phyloP scores from a whole-genome alignment of 2,888 invertebrate species.

The Maniola hyperantus region DNA sequence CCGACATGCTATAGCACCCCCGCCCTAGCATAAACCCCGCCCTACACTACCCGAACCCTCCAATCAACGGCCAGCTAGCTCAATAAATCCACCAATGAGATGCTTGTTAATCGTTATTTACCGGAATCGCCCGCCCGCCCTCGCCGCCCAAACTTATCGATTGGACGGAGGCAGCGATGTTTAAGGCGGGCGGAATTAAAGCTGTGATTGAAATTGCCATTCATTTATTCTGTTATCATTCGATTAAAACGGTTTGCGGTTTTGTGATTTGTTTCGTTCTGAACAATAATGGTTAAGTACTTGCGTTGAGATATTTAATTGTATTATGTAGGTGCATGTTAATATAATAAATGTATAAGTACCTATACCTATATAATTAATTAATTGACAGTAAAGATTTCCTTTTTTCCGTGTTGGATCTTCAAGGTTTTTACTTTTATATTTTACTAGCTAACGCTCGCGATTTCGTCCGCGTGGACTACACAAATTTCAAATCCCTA shows the following conservation, averaged over 20 bases:
- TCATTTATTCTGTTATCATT: conserved; percentile 51
- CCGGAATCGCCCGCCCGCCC: conserved; percentile 69
- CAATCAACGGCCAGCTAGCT: conserved; percentile 46
- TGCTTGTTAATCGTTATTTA: conserved; percentile 73
- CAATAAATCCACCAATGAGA: conserved; percentile 46
- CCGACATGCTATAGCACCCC: conserved; percentile 31
- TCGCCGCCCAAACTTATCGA: conserved; percentile 70
- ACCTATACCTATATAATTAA: no score
- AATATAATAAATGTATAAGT: background rate
- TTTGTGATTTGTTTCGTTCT: conserved; percentile 45
- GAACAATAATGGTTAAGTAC: conserved; percentile 25
- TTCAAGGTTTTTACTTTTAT: no score
- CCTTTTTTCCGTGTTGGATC: no score
- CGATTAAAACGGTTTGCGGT: conserved; percentile 63
- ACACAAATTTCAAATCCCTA: no score
- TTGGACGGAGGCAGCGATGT: conserved; percentile 72
- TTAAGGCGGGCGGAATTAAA: conserved; percentile 80
- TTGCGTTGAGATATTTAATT: conserved; percentile 21
- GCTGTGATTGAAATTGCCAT: conserved; percentile 65
- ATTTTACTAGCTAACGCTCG: no score
- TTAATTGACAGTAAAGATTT: no score
- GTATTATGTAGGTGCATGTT: background rate
- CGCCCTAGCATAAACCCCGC: conserved; percentile 36
- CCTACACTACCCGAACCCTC: conserved; percentile 34
- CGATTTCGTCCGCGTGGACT: no score